Conservation (phyloP, 2,797 vertebrate species). For the Mus spretus region DNA sequence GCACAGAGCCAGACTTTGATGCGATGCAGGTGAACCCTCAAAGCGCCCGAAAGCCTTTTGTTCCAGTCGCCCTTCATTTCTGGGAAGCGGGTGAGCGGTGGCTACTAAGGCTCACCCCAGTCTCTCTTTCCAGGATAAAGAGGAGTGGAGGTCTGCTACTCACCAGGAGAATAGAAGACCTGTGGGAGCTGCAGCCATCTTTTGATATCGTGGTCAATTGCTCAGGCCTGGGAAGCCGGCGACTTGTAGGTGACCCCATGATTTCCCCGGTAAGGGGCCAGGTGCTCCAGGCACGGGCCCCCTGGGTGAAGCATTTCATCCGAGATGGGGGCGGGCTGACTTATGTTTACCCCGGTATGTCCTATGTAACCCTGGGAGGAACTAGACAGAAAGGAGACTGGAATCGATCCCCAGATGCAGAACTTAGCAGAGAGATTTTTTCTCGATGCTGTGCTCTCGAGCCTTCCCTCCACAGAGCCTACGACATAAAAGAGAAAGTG, state of each 20-base stretch:
- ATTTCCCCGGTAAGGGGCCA: constrained; percentile 94
- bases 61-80: neutral
- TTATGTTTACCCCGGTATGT: constrained; percentile 94
- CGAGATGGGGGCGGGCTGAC: constrained; percentile 91
- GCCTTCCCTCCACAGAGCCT: constrained; percentile 90
- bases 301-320: constrained; percentile 96
- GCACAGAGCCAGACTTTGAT: neutral
- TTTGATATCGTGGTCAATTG: constrained; percentile 96
- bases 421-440: constrained; percentile 89
- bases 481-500: constrained; percentile 89
- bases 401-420: constrained; percentile 88
- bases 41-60: neutral
- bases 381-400: constrained; percentile 92
- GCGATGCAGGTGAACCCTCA: neutral
- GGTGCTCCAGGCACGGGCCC: constrained; percentile 93
- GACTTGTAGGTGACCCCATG: constrained; percentile 88
- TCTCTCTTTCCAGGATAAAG: constrained; percentile 90
- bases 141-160: constrained; percentile 88
- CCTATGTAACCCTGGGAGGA: constrained; percentile 92
- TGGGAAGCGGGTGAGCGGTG: neutral
- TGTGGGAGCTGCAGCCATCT: constrained; percentile 90
- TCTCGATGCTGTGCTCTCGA: constrained; percentile 92
- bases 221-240: constrained; percentile 92
- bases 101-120: constrained; percentile 24
- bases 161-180: constrained; percentile 88